Conservation (phyloP, 2,113 vertebrate genomes). For the Heptranchias perlo region DNA sequence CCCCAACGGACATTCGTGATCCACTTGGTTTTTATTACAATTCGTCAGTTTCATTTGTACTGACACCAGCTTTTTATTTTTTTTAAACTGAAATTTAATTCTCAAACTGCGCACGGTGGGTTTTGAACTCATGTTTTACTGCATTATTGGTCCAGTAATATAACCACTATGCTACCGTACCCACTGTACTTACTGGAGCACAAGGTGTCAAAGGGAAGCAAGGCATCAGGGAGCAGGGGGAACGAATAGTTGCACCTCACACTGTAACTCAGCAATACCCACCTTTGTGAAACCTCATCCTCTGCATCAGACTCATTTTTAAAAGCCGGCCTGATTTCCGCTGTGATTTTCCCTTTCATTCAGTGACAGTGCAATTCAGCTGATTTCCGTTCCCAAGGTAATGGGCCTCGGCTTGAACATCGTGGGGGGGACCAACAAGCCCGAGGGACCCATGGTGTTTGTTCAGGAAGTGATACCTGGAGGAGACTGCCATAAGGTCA, state of each 20-base stretch:
- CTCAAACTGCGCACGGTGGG: too few relatives aligned
- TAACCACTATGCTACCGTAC: too few relatives aligned
- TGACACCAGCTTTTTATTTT: too few relatives aligned
- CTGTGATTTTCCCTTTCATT: neutral
- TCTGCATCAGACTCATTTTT: too few relatives aligned
- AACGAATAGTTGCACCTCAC: neutral
- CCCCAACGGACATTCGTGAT: too few relatives aligned
- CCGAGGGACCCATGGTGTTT: constrained; percentile 85
- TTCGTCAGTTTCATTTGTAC: too few relatives aligned
- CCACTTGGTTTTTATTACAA: too few relatives aligned
- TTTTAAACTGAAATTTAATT: too few relatives aligned
- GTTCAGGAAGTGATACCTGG: constrained; percentile 82
- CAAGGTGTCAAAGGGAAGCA: neutral
- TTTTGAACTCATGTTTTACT: too few relatives aligned
- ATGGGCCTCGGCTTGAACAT: constrained; percentile 78
- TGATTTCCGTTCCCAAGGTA: constrained; percentile 78
- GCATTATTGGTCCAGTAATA: too few relatives aligned
- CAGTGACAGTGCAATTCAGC: constrained; percentile 73
- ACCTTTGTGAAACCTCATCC: too few relatives aligned
- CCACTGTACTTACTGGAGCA: neutral
- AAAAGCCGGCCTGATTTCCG: neutral
- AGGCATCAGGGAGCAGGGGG: neutral
- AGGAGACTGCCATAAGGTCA: constrained; percentile 87
- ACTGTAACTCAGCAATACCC: neutral
- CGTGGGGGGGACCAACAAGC: constrained; percentile 76